phyloP scores from a whole-genome alignment of 2,113 vertebrate genomes.

The Campylorhamphus procurvoides region DNA sequence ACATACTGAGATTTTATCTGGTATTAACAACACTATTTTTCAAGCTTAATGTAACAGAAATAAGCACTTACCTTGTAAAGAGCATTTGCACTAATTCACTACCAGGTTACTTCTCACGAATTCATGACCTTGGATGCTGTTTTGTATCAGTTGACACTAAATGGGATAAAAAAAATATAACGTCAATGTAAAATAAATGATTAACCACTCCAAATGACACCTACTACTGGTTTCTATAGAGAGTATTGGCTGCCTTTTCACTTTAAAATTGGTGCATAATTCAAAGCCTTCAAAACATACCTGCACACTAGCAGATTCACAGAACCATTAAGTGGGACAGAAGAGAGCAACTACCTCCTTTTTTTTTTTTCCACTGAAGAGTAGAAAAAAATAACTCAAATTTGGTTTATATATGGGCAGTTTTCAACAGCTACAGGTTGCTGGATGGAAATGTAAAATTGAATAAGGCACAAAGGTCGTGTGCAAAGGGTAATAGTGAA shows the following conservation, averaged over 20 bases:
- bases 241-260: not conserved
- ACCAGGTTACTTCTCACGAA: not conserved
- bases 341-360: not conserved
- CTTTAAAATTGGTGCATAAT: not conserved
- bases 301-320: not conserved
- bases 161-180: not conserved
- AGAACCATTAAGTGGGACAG: not conserved
- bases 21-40: not conserved
- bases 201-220: not conserved
- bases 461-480: not conserved
- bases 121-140: not conserved
- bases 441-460: not conserved
- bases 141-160: not conserved
- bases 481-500: not conserved
- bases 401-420: not conserved
- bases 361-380: not conserved
- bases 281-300: conserved; percentile 9
- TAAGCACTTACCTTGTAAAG: not conserved
- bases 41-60: not conserved
- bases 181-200: not conserved
- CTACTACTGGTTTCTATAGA: not conserved
- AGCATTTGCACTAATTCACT: not conserved
- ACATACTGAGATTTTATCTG: not conserved
- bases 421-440: not conserved
- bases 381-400: not conserved